Evolutionary conservation across 2,113 vertebrate species (phyloP), one percentile per base, ranked within the genome.

Genomic region (Hemiscyllium ocellatum): DNA sequence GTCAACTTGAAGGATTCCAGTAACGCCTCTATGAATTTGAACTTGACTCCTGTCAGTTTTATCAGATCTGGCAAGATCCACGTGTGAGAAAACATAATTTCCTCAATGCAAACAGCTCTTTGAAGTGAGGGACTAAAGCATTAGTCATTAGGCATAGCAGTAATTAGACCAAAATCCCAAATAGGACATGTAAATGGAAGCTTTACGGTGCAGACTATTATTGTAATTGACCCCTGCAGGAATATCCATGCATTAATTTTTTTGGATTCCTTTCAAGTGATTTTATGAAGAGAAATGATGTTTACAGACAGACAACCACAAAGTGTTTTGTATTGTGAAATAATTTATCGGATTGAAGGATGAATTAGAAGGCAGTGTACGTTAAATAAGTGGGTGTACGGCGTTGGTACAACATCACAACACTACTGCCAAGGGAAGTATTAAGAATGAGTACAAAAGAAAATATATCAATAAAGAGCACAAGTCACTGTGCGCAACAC

Each of bases 21-120:
- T 26, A 90, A 90, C 61, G 50, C 52, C 4, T 42, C 5, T 83
- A 37, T 47, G 37, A 83, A 20, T 83, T 42, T 90, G 47, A 90
- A 33, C 29, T 29, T n/a, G 56, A 61, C 87, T 90, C 24, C 87
- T 90, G 56, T 52, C 50, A 83, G 37, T 52, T 90, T 90, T 90
- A 90, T 90, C 29, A 90, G 52, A 90, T 90, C 87, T 90, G 87
- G 87, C 87, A 90, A 52, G 87, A 90, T 65, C 87, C 15, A 61
- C n/a, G 52, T 90, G 87, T 90, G 50, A 90, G 61, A 90, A 90
- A 61, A 56, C 86, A 89, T 26, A 29, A 56, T 89, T 89, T 89
- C 87, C 56, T 65, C 87, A 90, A 65, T 20, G 19, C 50, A 90
- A 90, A 90, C 87, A 90, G 33, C 33, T 2, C 61, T 89, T 90